Conservation (phyloP, 2,888 invertebrate species). For the Galerucella nymphaeae region DNA sequence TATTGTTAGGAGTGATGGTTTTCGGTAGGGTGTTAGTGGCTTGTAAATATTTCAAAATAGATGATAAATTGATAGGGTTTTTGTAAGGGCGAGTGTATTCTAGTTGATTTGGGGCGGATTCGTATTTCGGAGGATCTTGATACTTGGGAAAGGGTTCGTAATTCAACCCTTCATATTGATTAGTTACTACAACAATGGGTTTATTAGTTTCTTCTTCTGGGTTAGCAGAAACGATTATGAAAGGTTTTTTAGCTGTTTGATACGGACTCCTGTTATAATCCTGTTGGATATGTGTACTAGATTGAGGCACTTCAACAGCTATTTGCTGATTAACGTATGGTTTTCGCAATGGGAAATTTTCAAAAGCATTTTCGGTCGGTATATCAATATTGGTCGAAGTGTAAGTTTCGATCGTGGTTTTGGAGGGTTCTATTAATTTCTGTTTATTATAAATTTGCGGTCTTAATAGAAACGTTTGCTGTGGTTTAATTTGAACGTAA, state of each 20-base stretch:
- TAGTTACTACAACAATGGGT: slow-evolving; percentile 31
- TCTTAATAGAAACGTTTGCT: slow-evolving; percentile 34
- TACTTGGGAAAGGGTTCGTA: slow-evolving; percentile 27
- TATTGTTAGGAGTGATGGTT: slow-evolving; percentile 79
- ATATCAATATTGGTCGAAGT: slow-evolving; percentile 61
- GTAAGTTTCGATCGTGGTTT: slow-evolving; percentile 60
- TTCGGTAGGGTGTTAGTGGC: slow-evolving; percentile 80
- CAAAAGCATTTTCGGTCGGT: slow-evolving; percentile 39
- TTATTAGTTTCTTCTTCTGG: slow-evolving; percentile 23
- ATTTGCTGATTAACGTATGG: slow-evolving; percentile 44
- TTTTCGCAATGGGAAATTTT: slow-evolving; percentile 32
- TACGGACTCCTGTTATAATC: slow-evolving; percentile 37
- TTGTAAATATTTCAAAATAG: slow-evolving; percentile 79
- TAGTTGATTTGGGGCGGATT: neutral
- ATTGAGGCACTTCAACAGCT: slow-evolving; percentile 44
- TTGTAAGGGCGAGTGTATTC: slow-evolving; percentile 39
- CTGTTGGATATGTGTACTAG: slow-evolving; percentile 23
- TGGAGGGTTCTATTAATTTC: slow-evolving; percentile 47
- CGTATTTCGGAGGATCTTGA: slow-evolving; percentile 19
- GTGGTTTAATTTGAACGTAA: slow-evolving; percentile 39
- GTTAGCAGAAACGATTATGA: slow-evolving; percentile 37
- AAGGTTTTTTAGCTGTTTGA: slow-evolving; percentile 40
- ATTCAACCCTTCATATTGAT: slow-evolving; percentile 17
- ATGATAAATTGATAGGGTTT: slow-evolving; percentile 63
- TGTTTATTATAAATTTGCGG: slow-evolving; percentile 40